Evolutionary conservation across 1,140 invertebrate species (phyloP).

Genomic region (Goniozus legneri): DNA sequence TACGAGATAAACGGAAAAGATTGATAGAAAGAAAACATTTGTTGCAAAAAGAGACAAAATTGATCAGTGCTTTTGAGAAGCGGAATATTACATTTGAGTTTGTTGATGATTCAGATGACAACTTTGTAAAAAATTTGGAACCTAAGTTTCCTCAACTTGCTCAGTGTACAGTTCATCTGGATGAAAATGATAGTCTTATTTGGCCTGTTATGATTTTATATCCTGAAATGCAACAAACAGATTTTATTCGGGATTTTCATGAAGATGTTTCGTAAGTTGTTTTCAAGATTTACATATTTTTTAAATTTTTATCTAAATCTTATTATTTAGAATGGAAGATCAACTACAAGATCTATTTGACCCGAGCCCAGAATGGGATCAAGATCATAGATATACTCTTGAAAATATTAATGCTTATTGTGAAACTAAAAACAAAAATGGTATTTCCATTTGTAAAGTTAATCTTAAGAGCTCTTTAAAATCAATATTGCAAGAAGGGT

Average conservation of each 20-base stretch:
- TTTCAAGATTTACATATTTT: background rate
- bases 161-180: constrained; percentile 59
- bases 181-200: constrained; percentile 60
- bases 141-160: constrained; percentile 62
- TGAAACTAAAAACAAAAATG: constrained; percentile 66
- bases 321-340: constrained; percentile 61
- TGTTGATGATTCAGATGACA: constrained; percentile 33
- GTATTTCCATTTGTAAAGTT: constrained; percentile 65
- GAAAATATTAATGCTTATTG: constrained; percentile 74
- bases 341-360: constrained; percentile 74
- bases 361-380: constrained; percentile 73
- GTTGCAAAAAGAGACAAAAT: constrained; percentile 55
- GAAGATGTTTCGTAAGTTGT: constrained; percentile 65
- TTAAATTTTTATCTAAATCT: constrained; percentile 3
- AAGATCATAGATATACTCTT: constrained; percentile 63
- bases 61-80: constrained; percentile 57
- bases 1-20: constrained; percentile 60
- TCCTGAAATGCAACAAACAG: constrained; percentile 71
- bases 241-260: constrained; percentile 71
- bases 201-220: constrained; percentile 85
- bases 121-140: constrained; percentile 57
- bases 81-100: constrained; percentile 53
- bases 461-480: constrained; percentile 59
- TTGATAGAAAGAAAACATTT: constrained; percentile 56
- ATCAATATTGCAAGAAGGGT: constrained; percentile 64